A percentile compares a stretch with the other conserved stretches of the same genome.
phyloP scores from a whole-genome alignment of 2,113 vertebrate species.

The Osmerus eperlanus region DNA sequence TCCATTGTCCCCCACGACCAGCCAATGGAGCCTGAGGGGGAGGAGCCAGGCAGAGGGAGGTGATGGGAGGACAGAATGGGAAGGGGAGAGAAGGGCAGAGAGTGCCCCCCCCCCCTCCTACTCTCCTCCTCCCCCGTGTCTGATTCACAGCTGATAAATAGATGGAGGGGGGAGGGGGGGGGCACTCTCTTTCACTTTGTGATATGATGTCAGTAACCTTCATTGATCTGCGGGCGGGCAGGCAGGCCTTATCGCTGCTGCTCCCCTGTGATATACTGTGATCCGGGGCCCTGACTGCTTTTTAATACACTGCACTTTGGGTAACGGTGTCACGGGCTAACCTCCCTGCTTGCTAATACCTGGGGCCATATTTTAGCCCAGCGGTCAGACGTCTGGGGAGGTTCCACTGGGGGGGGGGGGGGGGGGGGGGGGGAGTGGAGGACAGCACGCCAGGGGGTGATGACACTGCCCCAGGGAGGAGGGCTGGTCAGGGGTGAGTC shows the following conservation, averaged over 20 bases:
- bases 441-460: neutral
- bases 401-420: constrained; percentile 36
- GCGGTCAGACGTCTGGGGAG: constrained; percentile 47
- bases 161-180: constrained; percentile 80
- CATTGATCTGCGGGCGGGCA: constrained; percentile 92
- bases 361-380: constrained; percentile 67
- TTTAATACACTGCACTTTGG: constrained; percentile 93
- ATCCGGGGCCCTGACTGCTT: constrained; percentile 84
- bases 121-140: constrained; percentile 41
- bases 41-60: constrained; percentile 9
- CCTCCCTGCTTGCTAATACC: constrained; percentile 62
- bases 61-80: constrained; percentile 3
- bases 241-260: constrained; percentile 90
- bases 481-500: no score
- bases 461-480: neutral
- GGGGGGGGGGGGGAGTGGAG: no score
- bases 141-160: constrained; percentile 85
- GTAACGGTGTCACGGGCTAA: constrained; percentile 73
- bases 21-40: constrained; percentile 12
- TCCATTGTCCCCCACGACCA: neutral
- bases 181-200: constrained; percentile 91
- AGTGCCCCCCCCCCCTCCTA: constrained; percentile 27
- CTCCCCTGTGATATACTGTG: constrained; percentile 87
- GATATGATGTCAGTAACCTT: constrained; percentile 99
- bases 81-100: constrained; percentile 41